A percentile compares a stretch with the other conserved stretches of the same genome.
These are phyloP conservation scores for Bothrops jararaca DNA, from an alignment of 2,113 vertebrate species.

Conservation along the genomic window DNA sequence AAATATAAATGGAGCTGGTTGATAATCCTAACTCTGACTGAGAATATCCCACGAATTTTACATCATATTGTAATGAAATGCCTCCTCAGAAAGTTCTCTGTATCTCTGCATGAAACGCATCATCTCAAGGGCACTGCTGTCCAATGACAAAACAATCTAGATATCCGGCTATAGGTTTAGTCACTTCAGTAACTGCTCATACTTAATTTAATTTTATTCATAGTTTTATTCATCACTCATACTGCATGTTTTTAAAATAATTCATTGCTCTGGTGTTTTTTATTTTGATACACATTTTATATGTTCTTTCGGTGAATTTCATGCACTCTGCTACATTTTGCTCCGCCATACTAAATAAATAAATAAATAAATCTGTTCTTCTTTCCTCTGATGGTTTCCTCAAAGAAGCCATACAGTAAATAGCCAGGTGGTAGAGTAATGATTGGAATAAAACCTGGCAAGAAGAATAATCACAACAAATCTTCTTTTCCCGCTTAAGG, in stretches of 20 bases:
- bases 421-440: background rate
- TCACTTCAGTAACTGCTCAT: background rate
- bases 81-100: background rate
- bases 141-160: background rate
- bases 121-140: background rate
- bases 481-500: background rate
- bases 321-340: background rate
- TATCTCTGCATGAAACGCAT: background rate
- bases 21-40: background rate
- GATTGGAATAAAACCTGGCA: constrained; percentile 3
- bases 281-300: background rate
- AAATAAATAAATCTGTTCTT: background rate
- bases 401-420: background rate
- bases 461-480: background rate
- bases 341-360: background rate
- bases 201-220: background rate
- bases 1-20: background rate
- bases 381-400: background rate
- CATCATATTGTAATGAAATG: background rate
- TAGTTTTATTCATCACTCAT: background rate
- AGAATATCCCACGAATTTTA: background rate
- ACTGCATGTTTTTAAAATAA: background rate
- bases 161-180: background rate
- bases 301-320: background rate
- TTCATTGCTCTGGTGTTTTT: background rate